Evolutionary conservation across 2,888 invertebrate species (phyloP).

Genomic region (Acanthosoma haemorrhoidale): DNA sequence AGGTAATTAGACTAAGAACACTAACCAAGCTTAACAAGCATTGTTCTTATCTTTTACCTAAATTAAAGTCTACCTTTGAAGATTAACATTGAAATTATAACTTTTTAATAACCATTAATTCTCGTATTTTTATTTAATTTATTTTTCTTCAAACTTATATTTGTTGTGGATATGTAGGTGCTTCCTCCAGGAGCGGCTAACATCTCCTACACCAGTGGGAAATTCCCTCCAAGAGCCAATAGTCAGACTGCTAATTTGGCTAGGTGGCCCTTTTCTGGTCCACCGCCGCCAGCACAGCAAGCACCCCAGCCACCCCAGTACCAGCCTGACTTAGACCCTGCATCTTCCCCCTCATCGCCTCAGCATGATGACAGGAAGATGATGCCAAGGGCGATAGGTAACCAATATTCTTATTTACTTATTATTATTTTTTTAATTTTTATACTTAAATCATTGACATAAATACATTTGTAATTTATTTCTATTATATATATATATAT

Average conservation of each 20-base stretch:
- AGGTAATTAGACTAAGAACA: too few relatives aligned
- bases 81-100: too few relatives aligned
- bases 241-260: conserved; percentile 39
- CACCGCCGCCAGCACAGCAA: conserved; percentile 34
- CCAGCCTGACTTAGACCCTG: conserved; percentile 47
- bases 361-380: conserved; percentile 45
- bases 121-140: too few relatives aligned
- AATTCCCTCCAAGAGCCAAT: conserved; percentile 43
- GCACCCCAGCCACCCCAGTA: conserved; percentile 46
- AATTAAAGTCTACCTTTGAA: too few relatives aligned
- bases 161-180: conserved; percentile 5
- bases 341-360: conserved; percentile 39
- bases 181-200: conserved; percentile 5
- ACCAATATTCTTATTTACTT: too few relatives aligned
- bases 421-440: too few relatives aligned
- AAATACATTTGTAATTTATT: neutral
- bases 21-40: too few relatives aligned
- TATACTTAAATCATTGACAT: too few relatives aligned
- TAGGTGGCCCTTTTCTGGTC: conserved; percentile 13
- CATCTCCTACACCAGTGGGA: conserved; percentile 44
- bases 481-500: too few relatives aligned
- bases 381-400: conserved; percentile 43
- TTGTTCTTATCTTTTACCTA: too few relatives aligned
- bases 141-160: too few relatives aligned
- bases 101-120: too few relatives aligned